Percentiles rank a stretch among this genome's conserved stretches.
phyloP scores from a whole-genome alignment of 2,113 vertebrate genomes.

The Murina feae region DNA sequence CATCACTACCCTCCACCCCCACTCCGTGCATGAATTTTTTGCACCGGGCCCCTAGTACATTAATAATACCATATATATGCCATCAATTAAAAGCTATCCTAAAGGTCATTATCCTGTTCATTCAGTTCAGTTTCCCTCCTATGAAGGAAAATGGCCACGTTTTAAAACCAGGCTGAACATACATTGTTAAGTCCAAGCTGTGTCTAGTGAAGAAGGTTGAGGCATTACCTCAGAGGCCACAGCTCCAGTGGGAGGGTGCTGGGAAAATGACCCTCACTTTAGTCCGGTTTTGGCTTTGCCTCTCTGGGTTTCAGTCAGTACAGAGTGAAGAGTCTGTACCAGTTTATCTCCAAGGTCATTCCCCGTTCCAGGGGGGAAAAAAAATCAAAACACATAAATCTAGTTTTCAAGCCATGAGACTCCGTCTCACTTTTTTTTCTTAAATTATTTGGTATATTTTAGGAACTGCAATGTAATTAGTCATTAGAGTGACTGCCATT shows the following conservation, averaged over 20 bases:
- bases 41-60: too few relatives aligned
- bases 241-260: background rate
- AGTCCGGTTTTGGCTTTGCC: background rate
- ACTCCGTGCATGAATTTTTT: too few relatives aligned
- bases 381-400: background rate
- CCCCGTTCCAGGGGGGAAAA: background rate
- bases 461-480: background rate
- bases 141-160: background rate
- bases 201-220: background rate
- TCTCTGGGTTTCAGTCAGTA: background rate
- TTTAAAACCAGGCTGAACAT: background rate
- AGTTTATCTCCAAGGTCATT: background rate
- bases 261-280: fast-evolving
- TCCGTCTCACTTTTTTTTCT: background rate
- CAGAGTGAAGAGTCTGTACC: background rate
- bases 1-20: too few relatives aligned
- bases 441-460: background rate
- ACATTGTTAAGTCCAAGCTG: background rate
- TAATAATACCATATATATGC: background rate
- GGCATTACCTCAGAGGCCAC: background rate
- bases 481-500: background rate
- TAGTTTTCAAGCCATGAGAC: background rate
- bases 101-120: background rate
- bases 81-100: background rate
- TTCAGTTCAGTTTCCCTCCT: background rate